These are phyloP conservation scores for Tridacna crocea DNA, from an alignment of 2,888 invertebrate genomes.

Conservation along the genomic window DNA sequence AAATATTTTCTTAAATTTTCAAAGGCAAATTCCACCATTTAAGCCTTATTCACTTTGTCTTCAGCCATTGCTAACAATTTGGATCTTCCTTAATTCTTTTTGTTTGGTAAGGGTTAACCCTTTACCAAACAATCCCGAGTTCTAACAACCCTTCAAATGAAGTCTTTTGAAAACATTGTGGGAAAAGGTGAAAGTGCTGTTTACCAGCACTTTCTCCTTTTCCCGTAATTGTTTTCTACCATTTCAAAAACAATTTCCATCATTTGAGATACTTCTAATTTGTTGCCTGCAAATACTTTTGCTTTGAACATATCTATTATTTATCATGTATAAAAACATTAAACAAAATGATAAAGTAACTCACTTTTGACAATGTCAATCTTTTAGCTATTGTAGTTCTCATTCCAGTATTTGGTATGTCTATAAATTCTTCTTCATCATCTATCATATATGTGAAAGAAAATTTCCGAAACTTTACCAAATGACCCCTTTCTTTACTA, in stretches of 20 bases:
- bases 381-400: constrained; percentile 88
- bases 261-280: not conserved
- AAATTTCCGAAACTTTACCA: not conserved
- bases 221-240: not conserved
- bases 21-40: too few species aligned
- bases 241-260: not conserved
- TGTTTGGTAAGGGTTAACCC: not conserved
- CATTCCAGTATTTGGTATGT: constrained; percentile 87
- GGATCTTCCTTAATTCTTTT: too few species aligned
- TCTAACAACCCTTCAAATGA: not conserved
- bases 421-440: constrained; percentile 80
- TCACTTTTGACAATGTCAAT: constrained; percentile 87
- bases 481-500: not conserved
- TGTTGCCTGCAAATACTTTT: too few species aligned
- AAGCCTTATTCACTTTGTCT: too few species aligned
- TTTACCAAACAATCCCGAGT: not conserved
- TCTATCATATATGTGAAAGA: constrained; percentile 17
- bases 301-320: not conserved
- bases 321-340: not conserved
- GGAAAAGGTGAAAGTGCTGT: not conserved
- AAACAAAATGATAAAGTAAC: not conserved
- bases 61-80: too few species aligned
- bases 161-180: not conserved
- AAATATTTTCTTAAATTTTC: too few species aligned
- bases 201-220: not conserved